These are phyloP conservation scores for Varroa destructor DNA, from an alignment of 1,140 invertebrate species.

Conservation along the genomic window DNA sequence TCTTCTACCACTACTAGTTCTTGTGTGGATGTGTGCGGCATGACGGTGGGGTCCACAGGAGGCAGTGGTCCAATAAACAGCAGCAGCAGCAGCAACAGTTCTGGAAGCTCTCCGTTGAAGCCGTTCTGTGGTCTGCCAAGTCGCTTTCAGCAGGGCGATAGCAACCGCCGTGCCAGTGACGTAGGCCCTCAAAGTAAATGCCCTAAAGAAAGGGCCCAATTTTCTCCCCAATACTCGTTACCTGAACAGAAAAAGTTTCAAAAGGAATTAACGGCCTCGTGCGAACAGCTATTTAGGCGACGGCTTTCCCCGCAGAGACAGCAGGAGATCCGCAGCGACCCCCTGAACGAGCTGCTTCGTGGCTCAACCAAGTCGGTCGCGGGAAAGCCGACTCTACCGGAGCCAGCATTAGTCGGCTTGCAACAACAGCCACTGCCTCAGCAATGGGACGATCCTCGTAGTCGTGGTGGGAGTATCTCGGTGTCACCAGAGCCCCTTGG, in stretches of 20 bases:
- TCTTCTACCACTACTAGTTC: slow-evolving; percentile 18
- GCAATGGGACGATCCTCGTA: no score
- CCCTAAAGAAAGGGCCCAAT: slow-evolving; percentile 22
- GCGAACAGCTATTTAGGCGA: slow-evolving; percentile 27
- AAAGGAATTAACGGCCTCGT: slow-evolving; percentile 13
- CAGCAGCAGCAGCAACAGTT: neutral
- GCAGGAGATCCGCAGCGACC: slow-evolving; percentile 16
- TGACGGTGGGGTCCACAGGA: neutral
- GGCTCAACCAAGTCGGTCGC: neutral
- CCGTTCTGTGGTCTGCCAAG: neutral
- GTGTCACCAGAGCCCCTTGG: slow-evolving; percentile 5
- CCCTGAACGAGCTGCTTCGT: slow-evolving; percentile 13
- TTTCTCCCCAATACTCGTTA: slow-evolving; percentile 28
- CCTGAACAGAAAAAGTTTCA: slow-evolving; percentile 26
- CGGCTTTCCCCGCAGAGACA: slow-evolving; percentile 20
- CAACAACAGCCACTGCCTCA: no score
- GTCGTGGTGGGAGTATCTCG: neutral
- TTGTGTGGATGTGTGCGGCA: slow-evolving; percentile 2
- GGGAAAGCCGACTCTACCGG: no score
- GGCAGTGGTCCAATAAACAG: neutral
- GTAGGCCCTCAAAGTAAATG: slow-evolving; percentile 28
- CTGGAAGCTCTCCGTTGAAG: neutral
- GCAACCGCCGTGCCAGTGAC: slow-evolving; percentile 14
- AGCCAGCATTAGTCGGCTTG: no score
- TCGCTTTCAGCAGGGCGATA: neutral